Conservation (phyloP, 64 coral and sea anemone species). For the Cladopsammia gracilis region DNA sequence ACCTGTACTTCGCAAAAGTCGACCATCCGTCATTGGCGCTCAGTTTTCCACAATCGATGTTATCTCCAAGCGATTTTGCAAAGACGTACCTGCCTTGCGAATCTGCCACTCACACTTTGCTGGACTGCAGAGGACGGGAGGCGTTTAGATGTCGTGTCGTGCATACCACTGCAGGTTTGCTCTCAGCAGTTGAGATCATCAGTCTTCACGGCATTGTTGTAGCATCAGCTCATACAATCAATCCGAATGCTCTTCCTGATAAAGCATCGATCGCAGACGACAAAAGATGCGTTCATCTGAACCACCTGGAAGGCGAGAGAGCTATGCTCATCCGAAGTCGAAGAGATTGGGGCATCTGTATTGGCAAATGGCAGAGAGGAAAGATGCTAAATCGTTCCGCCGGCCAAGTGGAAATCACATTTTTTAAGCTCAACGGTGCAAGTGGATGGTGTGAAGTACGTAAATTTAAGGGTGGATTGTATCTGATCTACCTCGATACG, state of each 20-base stretch:
- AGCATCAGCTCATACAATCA: slow-evolving; percentile 13
- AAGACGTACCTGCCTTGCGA: slow-evolving; percentile 17
- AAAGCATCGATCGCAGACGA: background rate
- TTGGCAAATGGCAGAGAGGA: slow-evolving; percentile 5
- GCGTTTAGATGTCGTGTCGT: slow-evolving; percentile 54
- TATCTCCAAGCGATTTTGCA: background rate
- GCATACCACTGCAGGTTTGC: background rate
- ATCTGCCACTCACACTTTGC: slow-evolving; percentile 18
- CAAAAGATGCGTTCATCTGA: background rate
- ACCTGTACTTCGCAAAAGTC: background rate
- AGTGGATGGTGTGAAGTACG: slow-evolving; percentile 46
- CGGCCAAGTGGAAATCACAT: slow-evolving; percentile 20
- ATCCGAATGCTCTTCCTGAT: slow-evolving; percentile 11
- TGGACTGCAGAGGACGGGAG: slow-evolving; percentile 28
- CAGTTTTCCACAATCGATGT: slow-evolving; percentile 21
- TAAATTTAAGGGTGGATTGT: slow-evolving; percentile 53
- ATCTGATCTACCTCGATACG: slow-evolving; percentile 35
- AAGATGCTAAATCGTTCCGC: background rate
- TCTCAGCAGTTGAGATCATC: slow-evolving; percentile 54
- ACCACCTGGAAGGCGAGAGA: background rate
- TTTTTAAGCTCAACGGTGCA: slow-evolving; percentile 2
- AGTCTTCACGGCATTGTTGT: background rate
- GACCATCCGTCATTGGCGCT: background rate
- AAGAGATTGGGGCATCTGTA: slow-evolving; percentile 58
- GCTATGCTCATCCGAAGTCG: slow-evolving; percentile 59